These are phyloP conservation scores for Ormia ochracea DNA, from an alignment of 2,888 invertebrate genomes.

Conservation along the genomic window DNA sequence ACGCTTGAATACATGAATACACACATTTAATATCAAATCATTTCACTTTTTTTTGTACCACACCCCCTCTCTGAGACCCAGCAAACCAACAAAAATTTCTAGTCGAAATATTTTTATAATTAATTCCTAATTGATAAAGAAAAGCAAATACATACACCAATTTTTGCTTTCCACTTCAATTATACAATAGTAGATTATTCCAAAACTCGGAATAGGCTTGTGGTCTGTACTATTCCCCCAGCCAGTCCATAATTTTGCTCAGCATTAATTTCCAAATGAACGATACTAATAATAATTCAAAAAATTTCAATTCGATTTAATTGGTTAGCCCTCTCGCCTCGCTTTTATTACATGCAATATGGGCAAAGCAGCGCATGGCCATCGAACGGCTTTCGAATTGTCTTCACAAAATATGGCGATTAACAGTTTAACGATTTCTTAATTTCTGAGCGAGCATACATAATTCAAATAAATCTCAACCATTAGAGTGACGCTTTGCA, in stretches of 20 bases:
- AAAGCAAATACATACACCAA: no score
- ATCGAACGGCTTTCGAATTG: background rate
- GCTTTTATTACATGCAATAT: background rate
- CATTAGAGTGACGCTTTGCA: background rate
- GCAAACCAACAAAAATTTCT: background rate
- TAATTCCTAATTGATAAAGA: background rate
- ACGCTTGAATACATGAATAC: background rate
- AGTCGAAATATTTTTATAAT: slow-evolving; percentile 9
- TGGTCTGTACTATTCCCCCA: no score
- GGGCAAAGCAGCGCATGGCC: background rate
- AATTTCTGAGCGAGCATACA: no score
- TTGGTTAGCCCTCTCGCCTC: no score
- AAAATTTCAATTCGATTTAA: no score
- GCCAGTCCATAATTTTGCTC: no score
- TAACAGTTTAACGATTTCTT: background rate
- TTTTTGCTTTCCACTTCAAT: no score
- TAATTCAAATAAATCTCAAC: background rate
- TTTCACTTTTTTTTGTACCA: slow-evolving; percentile 37
- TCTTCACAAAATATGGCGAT: background rate
- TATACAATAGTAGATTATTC: no score
- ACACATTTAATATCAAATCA: background rate
- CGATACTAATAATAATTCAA: no score
- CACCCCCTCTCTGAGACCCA: background rate
- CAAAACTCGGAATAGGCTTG: no score
- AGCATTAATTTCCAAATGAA: no score